Base-by-base conservation (phyloP, 2,113 vertebrate species). In the Daphoenositta chrysoptera region DNA sequence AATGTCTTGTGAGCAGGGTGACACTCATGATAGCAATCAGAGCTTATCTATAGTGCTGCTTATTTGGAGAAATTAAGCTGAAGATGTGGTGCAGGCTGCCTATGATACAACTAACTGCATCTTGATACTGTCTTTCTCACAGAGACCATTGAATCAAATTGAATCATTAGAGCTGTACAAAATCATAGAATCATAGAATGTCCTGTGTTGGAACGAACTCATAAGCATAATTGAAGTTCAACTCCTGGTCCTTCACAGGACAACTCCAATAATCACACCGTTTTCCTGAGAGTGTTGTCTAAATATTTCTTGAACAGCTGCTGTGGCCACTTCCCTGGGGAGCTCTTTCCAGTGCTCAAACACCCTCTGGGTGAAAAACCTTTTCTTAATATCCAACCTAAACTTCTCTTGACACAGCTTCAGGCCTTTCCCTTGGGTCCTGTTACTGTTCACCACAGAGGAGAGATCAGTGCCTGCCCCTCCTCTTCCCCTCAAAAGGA, bases 41-140 rank as follows among this genome's bases (percentile, higher is more conserved):
- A 88, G 50, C 45, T 96, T 94, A 80, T 86, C 81, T 88, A 0
- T 31, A 58, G 50, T 44, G 33, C 21, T 0, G 3, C 45, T 94
- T 68, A 51, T 45, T 87, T 77, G 64, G 53, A 87, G 82, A 80
- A 94, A 83, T 86, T 56, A 89, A 45, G 47, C 39, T 89, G 39
- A 37, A 88, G 88, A 33, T 0, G 0, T 83, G 50, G 39, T 0
- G 0, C 40, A 66, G 76, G 37, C 47, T 87, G 42, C 31, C 81
- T 85, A 2, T 58, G 30, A 42, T 47, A 45, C n/a, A 69, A 33
- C 42, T 72, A 20, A 54, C 37, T 72, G 28, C 68, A 23, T 33
- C 73, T 87, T 40, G 44, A 45, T 83, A 10, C 37, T 68, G 20
- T 45, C 40, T 92, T 91, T 88, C 71, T 95, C 76, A 40, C 39